phyloP scores from a whole-genome alignment of 23 tunicate genomes.

The Oikopleura dioica region DNA sequence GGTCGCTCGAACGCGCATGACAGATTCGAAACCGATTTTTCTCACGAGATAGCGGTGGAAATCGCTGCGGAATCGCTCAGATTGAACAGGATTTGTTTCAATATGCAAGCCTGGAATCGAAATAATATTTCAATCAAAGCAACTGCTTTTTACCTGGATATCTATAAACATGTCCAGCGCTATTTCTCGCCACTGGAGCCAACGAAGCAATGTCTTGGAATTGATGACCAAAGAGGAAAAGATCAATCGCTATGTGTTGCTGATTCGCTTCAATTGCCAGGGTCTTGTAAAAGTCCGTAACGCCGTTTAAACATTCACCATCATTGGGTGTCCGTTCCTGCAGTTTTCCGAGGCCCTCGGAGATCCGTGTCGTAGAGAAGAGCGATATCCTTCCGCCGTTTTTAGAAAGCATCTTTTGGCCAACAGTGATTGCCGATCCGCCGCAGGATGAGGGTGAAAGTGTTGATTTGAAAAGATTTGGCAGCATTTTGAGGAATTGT shows the following conservation, averaged over 20 bases:
- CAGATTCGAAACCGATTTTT: constrained; percentile 92
- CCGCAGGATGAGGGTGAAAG: constrained; percentile 34
- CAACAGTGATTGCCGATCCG: constrained; percentile 77
- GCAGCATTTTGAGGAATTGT: constrained; percentile 54
- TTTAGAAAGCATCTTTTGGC: constrained; percentile 22
- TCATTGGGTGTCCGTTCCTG: constrained; percentile 43
- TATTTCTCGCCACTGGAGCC: constrained; percentile 8
- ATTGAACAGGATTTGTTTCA: constrained; percentile 56
- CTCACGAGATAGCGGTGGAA: constrained; percentile 66
- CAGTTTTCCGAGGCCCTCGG: constrained; percentile 53
- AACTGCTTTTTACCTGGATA: constrained; percentile 46
- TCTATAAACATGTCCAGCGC: constrained; percentile 51
- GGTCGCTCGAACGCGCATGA: constrained; percentile 85
- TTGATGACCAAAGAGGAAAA: constrained; percentile 72
- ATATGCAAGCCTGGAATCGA: constrained; percentile 22
- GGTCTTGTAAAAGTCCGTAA: constrained; percentile 83
- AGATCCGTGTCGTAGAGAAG: constrained; percentile 60
- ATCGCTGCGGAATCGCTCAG: constrained; percentile 44
- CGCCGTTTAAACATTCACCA: constrained; percentile 36
- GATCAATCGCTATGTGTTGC: constrained; percentile 41
- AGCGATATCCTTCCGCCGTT: constrained; percentile 51
- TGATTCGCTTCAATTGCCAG: constrained; percentile 74
- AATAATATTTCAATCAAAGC: neutral
- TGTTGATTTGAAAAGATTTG: constrained; percentile 25
- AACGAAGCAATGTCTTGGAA: constrained; percentile 89